These are phyloP conservation scores for Pheucticus melanocephalus DNA, from an alignment of 2,113 vertebrate species.

Conservation along the genomic window DNA sequence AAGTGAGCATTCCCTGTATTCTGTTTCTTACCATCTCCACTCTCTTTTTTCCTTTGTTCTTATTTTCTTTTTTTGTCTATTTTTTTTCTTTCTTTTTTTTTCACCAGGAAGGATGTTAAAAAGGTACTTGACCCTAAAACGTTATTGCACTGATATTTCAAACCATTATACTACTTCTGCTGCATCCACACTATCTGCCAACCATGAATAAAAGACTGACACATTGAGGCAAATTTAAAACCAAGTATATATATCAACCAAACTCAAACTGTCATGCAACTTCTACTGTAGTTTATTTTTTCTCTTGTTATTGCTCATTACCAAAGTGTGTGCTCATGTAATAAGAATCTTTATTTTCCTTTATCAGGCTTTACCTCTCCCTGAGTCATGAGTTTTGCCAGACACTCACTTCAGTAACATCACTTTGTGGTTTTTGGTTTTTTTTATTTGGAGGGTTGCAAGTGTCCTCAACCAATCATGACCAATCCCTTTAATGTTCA, in stretches of 20 bases:
- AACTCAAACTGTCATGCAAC: not conserved
- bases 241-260: not conserved
- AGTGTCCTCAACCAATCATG: not conserved
- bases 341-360: not conserved
- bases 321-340: not conserved
- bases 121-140: conserved; percentile 13
- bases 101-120: not conserved
- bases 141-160: conserved; percentile 7
- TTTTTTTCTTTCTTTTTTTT: accelerated
- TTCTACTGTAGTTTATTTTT: conserved; percentile 33
- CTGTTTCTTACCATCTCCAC: not conserved
- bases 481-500: not conserved
- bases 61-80: no score
- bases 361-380: not conserved
- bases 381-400: not conserved
- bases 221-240: not conserved
- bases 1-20: not conserved
- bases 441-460: not conserved
- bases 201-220: not conserved
- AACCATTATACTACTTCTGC: not conserved
- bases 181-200: not conserved
- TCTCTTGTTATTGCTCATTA: not conserved
- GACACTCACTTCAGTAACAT: not conserved
- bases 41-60: not conserved
- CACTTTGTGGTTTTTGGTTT: not conserved